Conservation (phyloP, 2,113 vertebrate genomes). For the Catharus minimus region DNA sequence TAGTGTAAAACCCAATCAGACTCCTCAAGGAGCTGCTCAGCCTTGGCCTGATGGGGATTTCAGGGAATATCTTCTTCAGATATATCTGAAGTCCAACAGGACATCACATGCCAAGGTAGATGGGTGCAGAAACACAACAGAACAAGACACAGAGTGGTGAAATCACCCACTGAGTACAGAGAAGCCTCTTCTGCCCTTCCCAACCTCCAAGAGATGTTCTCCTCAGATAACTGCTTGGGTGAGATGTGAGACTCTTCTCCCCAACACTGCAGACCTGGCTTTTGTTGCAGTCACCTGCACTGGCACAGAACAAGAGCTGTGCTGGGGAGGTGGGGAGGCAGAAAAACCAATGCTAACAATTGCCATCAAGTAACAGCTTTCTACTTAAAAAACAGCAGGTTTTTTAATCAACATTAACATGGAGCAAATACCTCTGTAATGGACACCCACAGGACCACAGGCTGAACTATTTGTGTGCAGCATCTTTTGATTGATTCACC, state of each 20-base stretch:
- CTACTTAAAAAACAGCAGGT: background rate
- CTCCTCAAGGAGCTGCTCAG: background rate
- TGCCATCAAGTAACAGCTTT: background rate
- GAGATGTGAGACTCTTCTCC: background rate
- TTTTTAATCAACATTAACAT: slow-evolving; percentile 59
- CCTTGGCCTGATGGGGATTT: background rate
- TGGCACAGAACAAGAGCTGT: background rate
- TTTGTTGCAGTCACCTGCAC: background rate
- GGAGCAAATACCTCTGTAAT: slow-evolving; percentile 23
- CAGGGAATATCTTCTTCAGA: background rate
- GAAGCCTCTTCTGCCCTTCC: background rate
- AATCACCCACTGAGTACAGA: background rate
- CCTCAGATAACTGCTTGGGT: background rate
- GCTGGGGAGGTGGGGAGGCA: background rate
- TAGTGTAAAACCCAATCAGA: background rate
- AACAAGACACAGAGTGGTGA: background rate
- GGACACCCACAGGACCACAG: slow-evolving; percentile 22
- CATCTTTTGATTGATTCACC: slow-evolving; percentile 63
- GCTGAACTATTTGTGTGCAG: background rate
- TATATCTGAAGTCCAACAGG: background rate
- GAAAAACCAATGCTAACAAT: background rate
- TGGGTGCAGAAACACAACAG: background rate
- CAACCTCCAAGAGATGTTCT: background rate
- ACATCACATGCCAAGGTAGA: background rate
- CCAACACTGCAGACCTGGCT: background rate